Conservation (phyloP, 2,113 vertebrate species). For the Lampris megalopsis region DNA sequence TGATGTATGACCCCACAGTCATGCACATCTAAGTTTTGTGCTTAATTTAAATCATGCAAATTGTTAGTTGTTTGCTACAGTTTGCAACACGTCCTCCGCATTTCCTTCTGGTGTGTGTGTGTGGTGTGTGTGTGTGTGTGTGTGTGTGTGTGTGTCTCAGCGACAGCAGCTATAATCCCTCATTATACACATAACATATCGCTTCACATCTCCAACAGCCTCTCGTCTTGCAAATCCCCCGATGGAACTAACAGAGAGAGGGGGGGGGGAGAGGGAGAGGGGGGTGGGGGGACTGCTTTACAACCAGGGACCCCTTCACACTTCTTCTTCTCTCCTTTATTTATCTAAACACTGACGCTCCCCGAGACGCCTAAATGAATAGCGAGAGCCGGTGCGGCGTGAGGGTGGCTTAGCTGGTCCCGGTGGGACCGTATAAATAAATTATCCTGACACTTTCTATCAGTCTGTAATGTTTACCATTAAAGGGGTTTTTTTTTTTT, state of each 20-base stretch:
- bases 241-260: conserved; percentile 70
- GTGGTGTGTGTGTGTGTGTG: no score
- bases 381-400: conserved; percentile 43
- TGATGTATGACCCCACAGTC: no score
- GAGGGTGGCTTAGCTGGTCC: conserved; percentile 61
- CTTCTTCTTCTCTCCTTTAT: conserved; percentile 51
- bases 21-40: conserved; percentile 2
- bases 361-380: conserved; percentile 60
- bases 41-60: conserved; percentile 63
- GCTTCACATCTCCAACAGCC: conserved; percentile 63
- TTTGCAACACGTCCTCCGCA: conserved; percentile 59
- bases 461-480: conserved; percentile 92
- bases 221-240: no score
- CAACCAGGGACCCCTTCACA: conserved; percentile 59
- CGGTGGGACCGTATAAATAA: conserved; percentile 80
- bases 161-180: conserved; percentile 75
- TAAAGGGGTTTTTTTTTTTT: conserved; percentile 93
- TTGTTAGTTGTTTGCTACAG: conserved; percentile 59
- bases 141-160: conserved; percentile 50
- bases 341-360: conserved; percentile 65
- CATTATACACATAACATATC: conserved; percentile 73
- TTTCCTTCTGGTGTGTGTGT: no score
- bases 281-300: conserved; percentile 52
- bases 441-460: conserved; percentile 85
- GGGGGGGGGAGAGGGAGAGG: conserved; percentile 65